Evolutionary conservation across 1,140 invertebrate species (phyloP).

Genomic region (Habropoda laboriosa): DNA sequence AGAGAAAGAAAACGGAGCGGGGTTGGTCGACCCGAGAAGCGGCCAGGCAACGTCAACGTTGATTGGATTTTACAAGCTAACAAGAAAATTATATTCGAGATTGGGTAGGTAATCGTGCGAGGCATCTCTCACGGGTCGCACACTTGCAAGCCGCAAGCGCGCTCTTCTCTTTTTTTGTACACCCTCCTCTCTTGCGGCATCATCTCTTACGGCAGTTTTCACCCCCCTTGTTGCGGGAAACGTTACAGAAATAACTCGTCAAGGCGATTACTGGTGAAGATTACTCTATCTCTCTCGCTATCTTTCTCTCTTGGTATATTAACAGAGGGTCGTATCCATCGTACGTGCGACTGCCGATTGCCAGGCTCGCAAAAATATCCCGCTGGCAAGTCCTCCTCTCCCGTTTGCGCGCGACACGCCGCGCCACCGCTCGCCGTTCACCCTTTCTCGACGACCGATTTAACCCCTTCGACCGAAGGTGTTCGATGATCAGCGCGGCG

Average conservation of each 20-base stretch:
- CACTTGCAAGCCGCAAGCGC: constrained; percentile 27
- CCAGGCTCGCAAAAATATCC: constrained; percentile 46
- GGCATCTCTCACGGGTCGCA: constrained; percentile 61
- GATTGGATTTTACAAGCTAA: constrained; percentile 81
- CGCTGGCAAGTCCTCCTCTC: constrained; percentile 16
- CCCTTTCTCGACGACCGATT: constrained; percentile 41
- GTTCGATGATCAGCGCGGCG: constrained; percentile 10
- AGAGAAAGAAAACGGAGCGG: constrained; percentile 46
- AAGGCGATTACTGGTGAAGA: constrained; percentile 50
- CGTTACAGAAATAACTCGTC: constrained; percentile 61
- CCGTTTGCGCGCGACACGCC: not conserved
- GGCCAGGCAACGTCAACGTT: constrained; percentile 67
- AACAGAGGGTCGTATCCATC: constrained; percentile 12
- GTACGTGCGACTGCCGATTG: constrained; percentile 35
- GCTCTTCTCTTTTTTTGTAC: constrained; percentile 47
- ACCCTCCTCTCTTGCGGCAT: constrained; percentile 44
- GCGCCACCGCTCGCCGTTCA: not conserved
- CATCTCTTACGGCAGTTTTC: constrained; percentile 47
- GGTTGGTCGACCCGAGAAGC: constrained; percentile 56
- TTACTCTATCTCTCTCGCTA: no score
- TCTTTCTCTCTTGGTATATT: constrained; percentile 35
- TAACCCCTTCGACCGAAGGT: constrained; percentile 42
- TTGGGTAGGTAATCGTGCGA: constrained; percentile 77
- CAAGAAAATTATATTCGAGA: constrained; percentile 82
- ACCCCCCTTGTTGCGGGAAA: constrained; percentile 49